Evolutionary conservation across 2,113 vertebrate genomes (phyloP).

Genomic region (Sporophila hypoxantha): DNA sequence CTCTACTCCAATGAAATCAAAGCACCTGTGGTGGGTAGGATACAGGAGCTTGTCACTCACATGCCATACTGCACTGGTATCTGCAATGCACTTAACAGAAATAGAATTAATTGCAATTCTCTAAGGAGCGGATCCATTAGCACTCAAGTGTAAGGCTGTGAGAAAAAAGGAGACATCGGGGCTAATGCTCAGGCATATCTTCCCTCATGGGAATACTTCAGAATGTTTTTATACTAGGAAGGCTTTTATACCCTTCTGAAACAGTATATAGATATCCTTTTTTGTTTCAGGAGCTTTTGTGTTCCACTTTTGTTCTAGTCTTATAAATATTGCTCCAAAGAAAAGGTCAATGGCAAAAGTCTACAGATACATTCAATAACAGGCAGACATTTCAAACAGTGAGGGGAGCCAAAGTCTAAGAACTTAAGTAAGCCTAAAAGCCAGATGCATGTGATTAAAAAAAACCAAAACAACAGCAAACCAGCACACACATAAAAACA

Average conservation of each 20-base stretch:
- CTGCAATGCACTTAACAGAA: background rate
- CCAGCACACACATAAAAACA: background rate
- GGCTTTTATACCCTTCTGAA: background rate
- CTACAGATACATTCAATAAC: background rate
- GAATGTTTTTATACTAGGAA: background rate
- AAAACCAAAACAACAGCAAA: background rate
- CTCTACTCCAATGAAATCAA: background rate
- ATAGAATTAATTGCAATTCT: conserved; percentile 14
- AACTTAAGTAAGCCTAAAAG: background rate
- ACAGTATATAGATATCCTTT: background rate
- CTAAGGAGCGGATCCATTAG: conserved; percentile 11
- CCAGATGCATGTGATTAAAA: background rate
- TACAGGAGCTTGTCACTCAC: background rate
- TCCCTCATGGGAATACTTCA: background rate
- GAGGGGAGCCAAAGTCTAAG: background rate
- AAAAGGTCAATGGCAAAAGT: background rate
- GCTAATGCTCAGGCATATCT: background rate
- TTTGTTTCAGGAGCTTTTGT: background rate
- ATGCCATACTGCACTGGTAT: background rate
- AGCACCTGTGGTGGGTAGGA: background rate
- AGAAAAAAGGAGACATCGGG: background rate
- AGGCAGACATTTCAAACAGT: background rate
- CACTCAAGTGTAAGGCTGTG: background rate
- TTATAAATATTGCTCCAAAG: background rate
- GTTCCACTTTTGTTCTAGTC: background rate